Evolutionary conservation across 1,140 invertebrate genomes (phyloP).

Genomic region (Camponotus vicinus): DNA sequence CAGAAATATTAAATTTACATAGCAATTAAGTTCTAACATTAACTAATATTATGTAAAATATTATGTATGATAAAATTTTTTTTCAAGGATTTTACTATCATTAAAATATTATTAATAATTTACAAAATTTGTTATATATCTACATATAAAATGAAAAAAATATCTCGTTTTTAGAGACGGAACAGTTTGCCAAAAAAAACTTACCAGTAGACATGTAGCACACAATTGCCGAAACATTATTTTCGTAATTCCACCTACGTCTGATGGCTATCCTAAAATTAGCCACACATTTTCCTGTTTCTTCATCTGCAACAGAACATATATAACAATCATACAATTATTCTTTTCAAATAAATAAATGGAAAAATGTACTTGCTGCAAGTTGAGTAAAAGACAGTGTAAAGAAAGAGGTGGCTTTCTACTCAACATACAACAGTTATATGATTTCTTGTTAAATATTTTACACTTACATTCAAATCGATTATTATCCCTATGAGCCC

Average conservation of each 20-base stretch:
- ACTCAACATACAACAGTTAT: slow-evolving; percentile 9
- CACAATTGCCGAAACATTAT: slow-evolving; percentile 93
- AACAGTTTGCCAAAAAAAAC: slow-evolving; percentile 37
- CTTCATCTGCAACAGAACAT: slow-evolving; percentile 90
- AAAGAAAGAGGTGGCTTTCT: neutral
- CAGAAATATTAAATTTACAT: slow-evolving; percentile 34
- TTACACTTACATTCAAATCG: slow-evolving; percentile 92
- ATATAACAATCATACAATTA: neutral
- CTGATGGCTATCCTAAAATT: slow-evolving; percentile 93
- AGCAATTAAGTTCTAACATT: neutral
- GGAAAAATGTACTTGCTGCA: slow-evolving; percentile 16
- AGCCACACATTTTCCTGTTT: slow-evolving; percentile 93
- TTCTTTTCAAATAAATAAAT: neutral
- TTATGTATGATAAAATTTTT: too few species aligned
- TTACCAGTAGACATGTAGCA: slow-evolving; percentile 92
- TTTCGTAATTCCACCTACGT: slow-evolving; percentile 95
- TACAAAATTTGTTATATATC: neutral
- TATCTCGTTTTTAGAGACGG: neutral
- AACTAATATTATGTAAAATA: neutral
- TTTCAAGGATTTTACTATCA: neutral
- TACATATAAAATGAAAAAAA: neutral
- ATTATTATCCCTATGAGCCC: slow-evolving; percentile 94
- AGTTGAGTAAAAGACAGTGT: neutral
- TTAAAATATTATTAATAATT: neutral
- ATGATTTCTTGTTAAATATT: neutral